Evolutionary conservation across 92 coral and sea anemone genomes (phyloP).

Genomic region (Phenganax subtilis): DNA sequence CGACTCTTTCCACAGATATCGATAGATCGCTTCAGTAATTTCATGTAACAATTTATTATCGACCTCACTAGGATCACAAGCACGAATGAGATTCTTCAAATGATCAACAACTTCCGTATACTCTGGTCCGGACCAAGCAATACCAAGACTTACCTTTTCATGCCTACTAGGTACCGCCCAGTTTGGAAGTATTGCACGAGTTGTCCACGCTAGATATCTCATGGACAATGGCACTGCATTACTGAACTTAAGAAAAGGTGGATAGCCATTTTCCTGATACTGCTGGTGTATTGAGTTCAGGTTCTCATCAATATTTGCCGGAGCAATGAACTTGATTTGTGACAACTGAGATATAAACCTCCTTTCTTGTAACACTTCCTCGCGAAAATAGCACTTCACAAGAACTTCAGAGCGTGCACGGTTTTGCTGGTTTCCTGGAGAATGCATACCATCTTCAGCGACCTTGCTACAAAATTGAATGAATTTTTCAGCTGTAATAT

Average conservation of each 20-base stretch:
- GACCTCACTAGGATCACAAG: constrained; percentile 58
- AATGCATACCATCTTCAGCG: constrained; percentile 54
- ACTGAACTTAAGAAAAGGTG: constrained; percentile 73
- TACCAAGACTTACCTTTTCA: constrained; percentile 66
- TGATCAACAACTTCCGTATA: constrained; percentile 70
- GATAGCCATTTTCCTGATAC: constrained; percentile 54
- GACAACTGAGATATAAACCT: constrained; percentile 68
- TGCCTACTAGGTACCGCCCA: constrained; percentile 65
- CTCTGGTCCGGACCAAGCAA: constrained; percentile 57
- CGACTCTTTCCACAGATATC: constrained; percentile 33
- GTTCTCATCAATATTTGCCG: constrained; percentile 54
- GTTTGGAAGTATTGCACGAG: constrained; percentile 62
- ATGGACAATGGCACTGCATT: constrained; percentile 71
- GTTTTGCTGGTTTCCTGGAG: constrained; percentile 21
- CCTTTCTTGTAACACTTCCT: constrained; percentile 65
- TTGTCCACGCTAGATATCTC: constrained; percentile 69
- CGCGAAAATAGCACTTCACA: constrained; percentile 59
- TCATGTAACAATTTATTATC: constrained; percentile 57
- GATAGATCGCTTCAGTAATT: constrained; percentile 52
- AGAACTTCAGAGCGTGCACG: constrained; percentile 59
- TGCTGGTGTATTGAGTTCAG: constrained; percentile 64
- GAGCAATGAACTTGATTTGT: constrained; percentile 70
- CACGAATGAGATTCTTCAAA: constrained; percentile 56
- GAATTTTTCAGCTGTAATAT: constrained; percentile 70
- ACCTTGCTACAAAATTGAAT: constrained; percentile 65